Conservation (phyloP, 2,797 vertebrate species). For the Champsocephalus gunnari region DNA sequence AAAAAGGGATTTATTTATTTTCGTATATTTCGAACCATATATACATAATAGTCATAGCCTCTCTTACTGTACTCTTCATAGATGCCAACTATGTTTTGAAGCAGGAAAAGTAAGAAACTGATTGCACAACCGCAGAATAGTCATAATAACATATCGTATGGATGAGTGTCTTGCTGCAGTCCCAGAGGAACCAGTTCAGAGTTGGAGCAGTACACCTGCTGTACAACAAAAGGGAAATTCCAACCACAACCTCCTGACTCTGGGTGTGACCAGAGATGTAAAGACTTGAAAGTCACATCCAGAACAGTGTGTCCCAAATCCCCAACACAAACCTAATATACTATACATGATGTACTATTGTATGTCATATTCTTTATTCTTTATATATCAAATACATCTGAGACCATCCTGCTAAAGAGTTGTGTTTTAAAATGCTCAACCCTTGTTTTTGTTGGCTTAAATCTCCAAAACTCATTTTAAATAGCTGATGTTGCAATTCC, state of each 20-base stretch:
- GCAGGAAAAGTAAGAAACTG: background rate
- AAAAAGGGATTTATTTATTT: constrained; percentile 1
- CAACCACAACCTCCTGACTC: background rate
- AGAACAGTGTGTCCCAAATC: background rate
- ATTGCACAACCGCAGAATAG: background rate
- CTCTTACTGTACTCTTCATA: background rate
- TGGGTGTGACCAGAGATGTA: background rate
- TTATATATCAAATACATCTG: background rate
- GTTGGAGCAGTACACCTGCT: background rate
- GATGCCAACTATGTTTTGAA: constrained; percentile 6
- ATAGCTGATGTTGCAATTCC: too few species aligned
- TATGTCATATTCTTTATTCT: too few species aligned
- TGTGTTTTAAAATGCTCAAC: background rate
- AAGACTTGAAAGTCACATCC: background rate
- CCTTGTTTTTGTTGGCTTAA: too few species aligned
- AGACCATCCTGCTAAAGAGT: background rate
- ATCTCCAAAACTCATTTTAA: too few species aligned
- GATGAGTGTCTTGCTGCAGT: background rate
- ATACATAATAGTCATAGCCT: constrained; percentile 7
- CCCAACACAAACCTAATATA: too few species aligned
- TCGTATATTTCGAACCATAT: constrained; percentile 2
- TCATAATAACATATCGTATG: background rate
- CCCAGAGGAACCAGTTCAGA: background rate
- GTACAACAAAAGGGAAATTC: background rate
- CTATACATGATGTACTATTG: background rate